phyloP scores from a whole-genome alignment of 2,888 invertebrate species.

The Seira ritae region DNA sequence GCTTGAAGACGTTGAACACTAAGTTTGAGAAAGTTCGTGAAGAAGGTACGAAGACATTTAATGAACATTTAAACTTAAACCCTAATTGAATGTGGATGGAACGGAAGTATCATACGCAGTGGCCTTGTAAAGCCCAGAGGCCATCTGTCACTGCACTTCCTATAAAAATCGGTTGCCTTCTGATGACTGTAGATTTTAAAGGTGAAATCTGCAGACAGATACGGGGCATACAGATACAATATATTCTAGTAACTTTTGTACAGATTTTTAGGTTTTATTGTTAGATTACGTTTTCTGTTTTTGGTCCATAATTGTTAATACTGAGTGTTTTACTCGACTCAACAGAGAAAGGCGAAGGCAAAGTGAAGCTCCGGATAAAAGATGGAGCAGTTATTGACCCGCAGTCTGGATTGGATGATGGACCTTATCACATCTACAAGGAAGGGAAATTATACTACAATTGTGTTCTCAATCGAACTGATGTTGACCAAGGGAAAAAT shows the following conservation, averaged over 20 bases:
- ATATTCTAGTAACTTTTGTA: constrained; percentile 11
- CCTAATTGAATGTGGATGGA: too few species aligned
- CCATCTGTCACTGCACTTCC: constrained; percentile 72
- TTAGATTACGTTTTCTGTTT: background rate
- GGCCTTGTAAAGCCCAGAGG: constrained; percentile 73
- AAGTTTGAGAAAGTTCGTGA: constrained; percentile 55
- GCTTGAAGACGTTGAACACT: constrained; percentile 54
- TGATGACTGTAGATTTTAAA: constrained; percentile 75
- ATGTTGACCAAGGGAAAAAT: constrained; percentile 91
- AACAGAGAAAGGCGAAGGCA: background rate
- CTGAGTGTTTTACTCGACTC: too few species aligned
- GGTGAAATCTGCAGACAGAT: constrained; percentile 75
- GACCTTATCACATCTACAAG: constrained; percentile 49
- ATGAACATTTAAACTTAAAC: too few species aligned
- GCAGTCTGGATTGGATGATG: constrained; percentile 86
- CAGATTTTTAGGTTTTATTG: constrained; percentile 2
- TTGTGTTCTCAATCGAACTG: constrained; percentile 89
- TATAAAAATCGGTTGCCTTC: constrained; percentile 69
- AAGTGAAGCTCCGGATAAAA: constrained; percentile 84
- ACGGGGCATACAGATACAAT: constrained; percentile 73
- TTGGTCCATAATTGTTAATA: too few species aligned
- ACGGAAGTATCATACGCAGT: constrained; percentile 73
- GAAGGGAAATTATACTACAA: constrained; percentile 82
- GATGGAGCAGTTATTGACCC: constrained; percentile 95
- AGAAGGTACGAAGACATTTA: constrained; percentile 29